Conservation (phyloP, 92 coral and sea anemone species). For the Zoanthus sociatus region DNA sequence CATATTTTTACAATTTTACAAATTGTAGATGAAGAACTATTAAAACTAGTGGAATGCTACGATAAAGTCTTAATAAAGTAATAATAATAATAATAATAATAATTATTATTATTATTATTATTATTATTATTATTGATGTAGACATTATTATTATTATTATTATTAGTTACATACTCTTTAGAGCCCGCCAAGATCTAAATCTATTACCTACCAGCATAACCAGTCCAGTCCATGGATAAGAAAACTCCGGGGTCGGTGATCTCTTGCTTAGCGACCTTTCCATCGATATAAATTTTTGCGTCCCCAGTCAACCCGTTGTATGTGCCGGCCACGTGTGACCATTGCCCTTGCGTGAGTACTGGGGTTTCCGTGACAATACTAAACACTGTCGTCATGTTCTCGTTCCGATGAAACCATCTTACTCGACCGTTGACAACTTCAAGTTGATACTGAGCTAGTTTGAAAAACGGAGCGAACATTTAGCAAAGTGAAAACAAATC, state of each 20-base stretch:
- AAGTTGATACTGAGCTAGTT: slow-evolving; percentile 82
- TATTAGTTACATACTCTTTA: no score
- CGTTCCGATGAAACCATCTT: slow-evolving; percentile 96
- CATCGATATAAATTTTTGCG: slow-evolving; percentile 85
- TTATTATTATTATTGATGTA: no score
- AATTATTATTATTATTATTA: no score
- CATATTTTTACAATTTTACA: no score
- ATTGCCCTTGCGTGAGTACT: slow-evolving; percentile 71
- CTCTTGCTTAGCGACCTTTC: slow-evolving; percentile 83
- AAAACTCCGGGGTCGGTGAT: slow-evolving; percentile 90
- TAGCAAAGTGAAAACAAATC: neutral
- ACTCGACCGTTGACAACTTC: slow-evolving; percentile 84
- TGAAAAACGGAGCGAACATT: neutral
- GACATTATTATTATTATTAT: no score
- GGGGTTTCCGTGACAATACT: slow-evolving; percentile 86
- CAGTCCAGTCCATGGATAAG: slow-evolving; percentile 93
- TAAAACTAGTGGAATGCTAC: no score
- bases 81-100: no score
- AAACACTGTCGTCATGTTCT: slow-evolving; percentile 88
- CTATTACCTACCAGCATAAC: slow-evolving; percentile 80
- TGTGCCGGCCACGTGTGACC: slow-evolving; percentile 87
- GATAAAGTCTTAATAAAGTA: no score
- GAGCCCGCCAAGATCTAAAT: neutral
- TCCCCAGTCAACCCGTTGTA: slow-evolving; percentile 89
- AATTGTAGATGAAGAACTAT: no score